Evolutionary conservation across 2,113 vertebrate genomes (phyloP).

Genomic region (Oryzias melastigma): DNA sequence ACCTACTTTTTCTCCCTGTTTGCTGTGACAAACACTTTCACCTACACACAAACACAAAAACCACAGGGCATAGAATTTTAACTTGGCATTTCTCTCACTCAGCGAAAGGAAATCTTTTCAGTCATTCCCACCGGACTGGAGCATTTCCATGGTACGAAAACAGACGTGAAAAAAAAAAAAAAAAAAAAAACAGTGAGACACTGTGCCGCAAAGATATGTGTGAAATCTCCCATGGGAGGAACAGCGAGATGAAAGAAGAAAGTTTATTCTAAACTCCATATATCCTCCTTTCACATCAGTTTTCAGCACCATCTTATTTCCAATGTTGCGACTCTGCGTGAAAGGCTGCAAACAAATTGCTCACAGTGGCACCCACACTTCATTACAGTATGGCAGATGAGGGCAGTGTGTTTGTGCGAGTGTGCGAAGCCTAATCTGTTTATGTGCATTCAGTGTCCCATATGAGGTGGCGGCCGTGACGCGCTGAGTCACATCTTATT

Average conservation of each 20-base stretch:
- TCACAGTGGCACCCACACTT: slow-evolving; percentile 25
- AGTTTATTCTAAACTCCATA: slow-evolving; percentile 35
- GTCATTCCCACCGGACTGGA: slow-evolving; percentile 46
- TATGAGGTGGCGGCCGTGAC: slow-evolving; percentile 55
- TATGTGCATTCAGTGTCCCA: slow-evolving; percentile 48
- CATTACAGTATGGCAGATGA: slow-evolving; percentile 21
- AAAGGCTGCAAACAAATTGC: slow-evolving; percentile 45
- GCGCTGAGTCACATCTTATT: slow-evolving; percentile 62
- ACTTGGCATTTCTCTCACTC: slow-evolving; percentile 46
- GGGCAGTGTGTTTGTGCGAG: slow-evolving; percentile 7
- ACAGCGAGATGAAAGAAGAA: slow-evolving; percentile 19
- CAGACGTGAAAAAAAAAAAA: slow-evolving; percentile 3
- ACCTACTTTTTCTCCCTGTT: slow-evolving; percentile 71
- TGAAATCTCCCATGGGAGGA: slow-evolving; percentile 17
- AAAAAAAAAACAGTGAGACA: slow-evolving; percentile 16
- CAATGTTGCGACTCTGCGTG: slow-evolving; percentile 36
- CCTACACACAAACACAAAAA: slow-evolving; percentile 48
- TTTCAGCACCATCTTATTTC: slow-evolving; percentile 38
- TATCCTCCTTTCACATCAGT: slow-evolving; percentile 12
- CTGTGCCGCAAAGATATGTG: slow-evolving; percentile 17
- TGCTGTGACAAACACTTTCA: slow-evolving; percentile 53
- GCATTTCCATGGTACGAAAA: slow-evolving; percentile 41
- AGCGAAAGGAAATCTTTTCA: slow-evolving; percentile 30
- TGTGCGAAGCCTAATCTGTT: slow-evolving; percentile 4
- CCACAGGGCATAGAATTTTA: slow-evolving; percentile 56